Percentiles rank a stretch among this genome's conserved stretches.
These are phyloP conservation scores for Sapayoa aenigma DNA, from an alignment of 2,113 vertebrate species.

Conservation along the genomic window DNA sequence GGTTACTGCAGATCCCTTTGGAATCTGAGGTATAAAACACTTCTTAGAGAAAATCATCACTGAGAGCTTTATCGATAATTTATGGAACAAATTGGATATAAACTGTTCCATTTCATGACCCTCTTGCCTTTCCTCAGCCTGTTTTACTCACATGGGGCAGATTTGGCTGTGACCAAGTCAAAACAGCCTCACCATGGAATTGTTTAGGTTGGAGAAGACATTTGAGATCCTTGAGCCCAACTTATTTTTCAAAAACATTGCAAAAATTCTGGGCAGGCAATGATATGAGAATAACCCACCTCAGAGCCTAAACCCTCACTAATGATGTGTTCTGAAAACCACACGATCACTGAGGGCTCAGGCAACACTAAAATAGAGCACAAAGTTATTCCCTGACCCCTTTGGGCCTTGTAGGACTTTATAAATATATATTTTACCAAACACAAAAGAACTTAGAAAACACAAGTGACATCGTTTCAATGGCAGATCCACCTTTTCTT, in stretches of 20 bases:
- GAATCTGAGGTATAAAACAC: not conserved
- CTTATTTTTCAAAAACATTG: not conserved
- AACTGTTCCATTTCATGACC: not conserved
- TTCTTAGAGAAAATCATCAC: not conserved
- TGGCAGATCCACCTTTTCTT: not conserved
- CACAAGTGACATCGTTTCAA: not conserved
- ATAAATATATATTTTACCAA: not conserved
- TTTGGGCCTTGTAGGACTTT: not conserved
- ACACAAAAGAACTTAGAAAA: not conserved
- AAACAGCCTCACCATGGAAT: not conserved
- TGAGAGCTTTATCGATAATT: not conserved
- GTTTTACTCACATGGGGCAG: not conserved
- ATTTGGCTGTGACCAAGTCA: not conserved
- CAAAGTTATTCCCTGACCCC: not conserved
- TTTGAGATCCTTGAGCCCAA: not conserved
- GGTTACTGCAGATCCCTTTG: not conserved
- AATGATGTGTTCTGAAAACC: not conserved
- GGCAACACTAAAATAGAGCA: not conserved
- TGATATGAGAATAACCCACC: not conserved
- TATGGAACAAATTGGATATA: accelerated
- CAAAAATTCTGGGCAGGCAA: not conserved
- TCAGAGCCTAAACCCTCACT: not conserved
- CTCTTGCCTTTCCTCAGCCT: not conserved
- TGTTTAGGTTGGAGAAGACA: not conserved
- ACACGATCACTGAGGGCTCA: not conserved